Conservation (phyloP, 2,113 vertebrate genomes). For the Ivindomyrus marchei region DNA sequence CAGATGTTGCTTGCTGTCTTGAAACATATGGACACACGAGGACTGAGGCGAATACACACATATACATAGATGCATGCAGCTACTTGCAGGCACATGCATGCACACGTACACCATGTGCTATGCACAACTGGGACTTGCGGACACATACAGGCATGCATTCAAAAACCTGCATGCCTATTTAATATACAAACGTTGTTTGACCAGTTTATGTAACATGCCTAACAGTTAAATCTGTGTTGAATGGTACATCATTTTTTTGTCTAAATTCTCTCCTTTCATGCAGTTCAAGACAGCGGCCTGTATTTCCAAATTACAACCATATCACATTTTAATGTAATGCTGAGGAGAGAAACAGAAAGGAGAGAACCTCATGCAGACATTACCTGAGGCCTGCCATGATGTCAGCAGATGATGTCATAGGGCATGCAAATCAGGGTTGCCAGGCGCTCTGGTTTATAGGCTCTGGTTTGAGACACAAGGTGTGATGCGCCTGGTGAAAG, state of each 20-base stretch:
- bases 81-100: neutral
- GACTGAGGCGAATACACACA: neutral
- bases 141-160: neutral
- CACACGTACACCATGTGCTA: neutral
- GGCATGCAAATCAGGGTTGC: no score
- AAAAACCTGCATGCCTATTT: slow-evolving; percentile 29
- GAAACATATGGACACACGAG: neutral
- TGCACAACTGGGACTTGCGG: neutral
- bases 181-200: slow-evolving; percentile 37
- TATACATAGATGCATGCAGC: slow-evolving; percentile 7
- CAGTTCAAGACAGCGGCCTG: slow-evolving; percentile 36
- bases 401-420: neutral
- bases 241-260: slow-evolving; percentile 45
- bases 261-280: slow-evolving; percentile 37
- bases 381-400: neutral
- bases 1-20: slow-evolving; percentile 18
- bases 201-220: slow-evolving; percentile 42
- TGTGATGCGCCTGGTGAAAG: neutral
- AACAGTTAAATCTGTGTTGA: slow-evolving; percentile 48
- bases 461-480: neutral
- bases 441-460: neutral
- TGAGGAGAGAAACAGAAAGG: slow-evolving; percentile 48
- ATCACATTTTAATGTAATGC: slow-evolving; percentile 48
- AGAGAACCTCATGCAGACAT: slow-evolving; percentile 22
- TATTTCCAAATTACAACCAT: slow-evolving; percentile 48